Conservation (phyloP, 2,888 invertebrate species). For the Cenopis cana region DNA sequence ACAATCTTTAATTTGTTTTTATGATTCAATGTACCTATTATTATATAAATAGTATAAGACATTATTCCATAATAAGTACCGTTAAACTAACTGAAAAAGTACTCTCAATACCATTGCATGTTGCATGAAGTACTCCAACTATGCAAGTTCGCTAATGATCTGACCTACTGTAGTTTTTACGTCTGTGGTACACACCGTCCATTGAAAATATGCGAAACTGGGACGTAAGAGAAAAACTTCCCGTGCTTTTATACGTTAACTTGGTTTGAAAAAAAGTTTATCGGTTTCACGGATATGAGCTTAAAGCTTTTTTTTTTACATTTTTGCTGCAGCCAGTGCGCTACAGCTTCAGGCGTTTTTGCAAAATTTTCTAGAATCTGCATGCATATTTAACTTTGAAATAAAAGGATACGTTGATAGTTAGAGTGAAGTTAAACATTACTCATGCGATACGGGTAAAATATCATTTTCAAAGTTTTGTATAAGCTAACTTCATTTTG, state of each 20-base stretch:
- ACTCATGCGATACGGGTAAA: not conserved
- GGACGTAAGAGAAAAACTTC: slow-evolving; percentile 67
- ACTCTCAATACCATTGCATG: slow-evolving; percentile 5
- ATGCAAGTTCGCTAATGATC: slow-evolving; percentile 18
- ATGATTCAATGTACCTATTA: too few relatives aligned
- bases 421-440: slow-evolving; percentile 1
- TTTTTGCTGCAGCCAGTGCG: slow-evolving; percentile 44
- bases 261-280: slow-evolving; percentile 66
- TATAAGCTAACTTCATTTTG: not conserved
- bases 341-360: slow-evolving; percentile 25
- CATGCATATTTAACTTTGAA: slow-evolving; percentile 25
- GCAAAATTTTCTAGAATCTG: slow-evolving; percentile 8
- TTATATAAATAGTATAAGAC: too few relatives aligned
- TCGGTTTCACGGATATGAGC: slow-evolving; percentile 57
- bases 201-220: slow-evolving; percentile 70
- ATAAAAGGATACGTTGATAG: slow-evolving; percentile 15
- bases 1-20: too few relatives aligned
- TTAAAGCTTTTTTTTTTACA: slow-evolving; percentile 53
- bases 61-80: not conserved
- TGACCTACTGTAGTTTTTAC: slow-evolving; percentile 30
- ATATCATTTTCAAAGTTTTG: not conserved
- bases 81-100: not conserved
- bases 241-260: slow-evolving; percentile 68
- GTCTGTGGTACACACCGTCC: slow-evolving; percentile 50
- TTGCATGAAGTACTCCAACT: not conserved